Evolutionary conservation across 2,888 invertebrate genomes (phyloP), one percentile per base, ranked within the genome.

Genomic region (Agapostemon virescens): DNA sequence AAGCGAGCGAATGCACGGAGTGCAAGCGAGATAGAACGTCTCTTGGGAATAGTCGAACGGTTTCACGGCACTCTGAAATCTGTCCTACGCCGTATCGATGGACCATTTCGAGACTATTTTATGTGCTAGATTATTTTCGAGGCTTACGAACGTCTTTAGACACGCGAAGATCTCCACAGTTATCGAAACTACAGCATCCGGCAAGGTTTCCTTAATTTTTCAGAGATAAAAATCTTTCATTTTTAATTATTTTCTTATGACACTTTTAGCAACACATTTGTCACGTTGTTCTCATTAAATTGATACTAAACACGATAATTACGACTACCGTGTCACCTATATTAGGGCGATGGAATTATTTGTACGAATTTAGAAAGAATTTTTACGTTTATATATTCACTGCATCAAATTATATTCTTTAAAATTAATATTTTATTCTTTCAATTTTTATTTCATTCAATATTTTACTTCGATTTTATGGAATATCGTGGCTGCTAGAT

Each of bases 31-130:
- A 55, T 0, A 17, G 26, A 55, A 7, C 55, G 7, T 15, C 23
- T 55, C 55, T 30, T 26, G 55, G 55, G 55, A 55, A 55, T 55
- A 30, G 55, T 17, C 55, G 55, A 26, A 55, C 17, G 55, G 55
- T 55, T 55, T 55, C 55, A 55, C 55, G 55, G 55, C 7, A 30
- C 26, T 55, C 55, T 17, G 55, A 55, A 55, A 55, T 55, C 30
- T 17, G 55, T 55, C 26, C 55, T 26, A 0, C 55, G 13, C 55
- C 7, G 55, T 30, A 55, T 55, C 26, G 26, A 17, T 26, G 55
- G 26, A 30, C 55, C 55, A 30, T 55, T 26, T 26, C 26, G 55
- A 26, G 26, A 15, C 15, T 26, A 26, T 55, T 55, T 55, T 17
- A 55, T 55, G 15, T 30, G 26, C 30, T 55, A 26, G 15, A 30